Percentiles rank a stretch among this genome's conserved stretches.
Evolutionary conservation across 2,113 vertebrate species (phyloP).

Genomic region (Bufo gargarizans): DNA sequence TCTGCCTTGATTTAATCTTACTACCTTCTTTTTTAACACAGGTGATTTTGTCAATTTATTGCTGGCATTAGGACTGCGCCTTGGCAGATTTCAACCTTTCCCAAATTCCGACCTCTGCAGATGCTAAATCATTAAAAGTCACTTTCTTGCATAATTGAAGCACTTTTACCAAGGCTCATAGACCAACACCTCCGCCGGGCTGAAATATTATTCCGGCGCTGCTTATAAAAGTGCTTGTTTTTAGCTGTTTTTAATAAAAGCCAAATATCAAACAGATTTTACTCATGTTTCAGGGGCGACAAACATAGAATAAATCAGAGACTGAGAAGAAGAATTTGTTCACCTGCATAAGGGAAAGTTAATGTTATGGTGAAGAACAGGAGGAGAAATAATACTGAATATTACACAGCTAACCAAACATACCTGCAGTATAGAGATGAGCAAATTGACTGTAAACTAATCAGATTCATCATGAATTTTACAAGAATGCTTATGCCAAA

Average conservation of each 20-base stretch:
- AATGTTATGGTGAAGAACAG: background rate
- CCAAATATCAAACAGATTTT: constrained; percentile 34
- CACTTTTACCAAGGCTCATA: constrained; percentile 43
- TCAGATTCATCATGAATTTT: too few relatives aligned
- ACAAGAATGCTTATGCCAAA: too few relatives aligned
- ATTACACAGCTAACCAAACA: background rate
- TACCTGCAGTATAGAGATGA: background rate
- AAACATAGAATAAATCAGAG: background rate
- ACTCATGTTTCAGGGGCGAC: background rate
- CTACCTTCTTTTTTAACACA: constrained; percentile 42
- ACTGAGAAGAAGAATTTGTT: constrained; percentile 3
- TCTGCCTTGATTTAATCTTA: constrained; percentile 40
- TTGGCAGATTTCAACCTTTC: constrained; percentile 43
- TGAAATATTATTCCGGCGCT: constrained; percentile 1
- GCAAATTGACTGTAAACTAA: too few relatives aligned
- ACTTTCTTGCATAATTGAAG: constrained; percentile 53
- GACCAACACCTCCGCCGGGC: background rate
- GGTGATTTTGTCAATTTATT: constrained; percentile 58
- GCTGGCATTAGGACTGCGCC: constrained; percentile 41
- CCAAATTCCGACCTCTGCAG: constrained; percentile 39
- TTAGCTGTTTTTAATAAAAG: constrained; percentile 41
- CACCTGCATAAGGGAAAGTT: background rate
- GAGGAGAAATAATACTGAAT: background rate
- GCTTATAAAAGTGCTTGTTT: constrained; percentile 35
- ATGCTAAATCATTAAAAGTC: constrained; percentile 49